Base-by-base conservation (phyloP, 2,113 vertebrate species). In the Heterochromis multidens region DNA sequence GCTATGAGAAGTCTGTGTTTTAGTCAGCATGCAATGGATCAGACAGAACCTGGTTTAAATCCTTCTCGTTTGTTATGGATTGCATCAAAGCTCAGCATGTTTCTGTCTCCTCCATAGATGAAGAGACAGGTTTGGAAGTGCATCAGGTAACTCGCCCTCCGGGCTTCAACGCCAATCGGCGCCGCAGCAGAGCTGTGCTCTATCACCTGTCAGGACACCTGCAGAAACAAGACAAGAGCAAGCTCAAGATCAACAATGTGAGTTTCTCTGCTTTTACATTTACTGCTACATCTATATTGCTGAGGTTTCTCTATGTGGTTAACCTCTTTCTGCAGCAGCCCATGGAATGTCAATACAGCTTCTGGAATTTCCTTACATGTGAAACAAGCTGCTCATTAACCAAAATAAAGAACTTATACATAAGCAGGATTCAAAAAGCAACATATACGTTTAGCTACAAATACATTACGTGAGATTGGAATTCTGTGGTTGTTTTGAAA, bases 201-300 rank as follows among this genome's bases (percentile, higher is more conserved):
- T 97, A 97, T 74, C 96, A 97, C 79, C 94, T 97, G 79, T 97
- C 96, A 0, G 96, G 96, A 84, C 96, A 97, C 80, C 95, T 97
- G 88, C 96, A 97, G 94, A 97, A 97, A 88, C 96, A 97, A 77
- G 96, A 97, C 95, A 97, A 97, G 91, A 95, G 95, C 95, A 97
- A 97, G 77, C 95, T 97, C 33, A 97, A 97, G 94, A 88, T 97
- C 87, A 97, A 97, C 91, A 97, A 97, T 29, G 96, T 96, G 79
- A 95, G 96, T 89, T 3, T 46, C 2, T 60, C 52, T 57, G 2
- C 29, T 14, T 13, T 5, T 49, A 4, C 33, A 10, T 77, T 57
- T 25, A 23, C 52, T 23, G 43, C 43, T 52, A 13, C 3, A 49
- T 31, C 19, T 31, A 33, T 13, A n/a, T 23, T 25, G 10, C 43